Evolutionary conservation across 2,113 vertebrate species (phyloP).

Genomic region (Laterallus jamaicensis): DNA sequence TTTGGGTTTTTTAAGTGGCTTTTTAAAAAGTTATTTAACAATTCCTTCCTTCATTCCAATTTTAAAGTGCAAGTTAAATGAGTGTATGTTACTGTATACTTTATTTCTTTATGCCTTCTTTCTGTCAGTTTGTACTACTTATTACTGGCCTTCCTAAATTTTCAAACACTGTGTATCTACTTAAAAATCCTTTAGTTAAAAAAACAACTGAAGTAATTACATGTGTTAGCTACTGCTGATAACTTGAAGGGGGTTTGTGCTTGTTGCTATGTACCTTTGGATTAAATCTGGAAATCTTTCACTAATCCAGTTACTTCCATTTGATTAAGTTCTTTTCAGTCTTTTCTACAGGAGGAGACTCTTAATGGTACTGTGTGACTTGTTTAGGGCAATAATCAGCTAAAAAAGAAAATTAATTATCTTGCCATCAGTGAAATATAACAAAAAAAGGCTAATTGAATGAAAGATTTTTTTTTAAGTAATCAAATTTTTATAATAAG

Average conservation of each 20-base stretch:
- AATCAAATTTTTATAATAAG: not conserved
- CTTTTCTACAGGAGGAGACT: not conserved
- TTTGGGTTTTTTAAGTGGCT: no score
- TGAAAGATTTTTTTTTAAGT: not conserved
- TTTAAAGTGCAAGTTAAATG: not conserved
- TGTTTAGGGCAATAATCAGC: not conserved
- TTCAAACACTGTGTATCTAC: not conserved
- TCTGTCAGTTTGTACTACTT: not conserved
- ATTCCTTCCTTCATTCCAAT: not conserved
- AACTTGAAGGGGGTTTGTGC: slow-evolving; percentile 21
- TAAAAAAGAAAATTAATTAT: slow-evolving; percentile 15
- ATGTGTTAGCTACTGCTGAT: not conserved
- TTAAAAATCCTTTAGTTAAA: not conserved
- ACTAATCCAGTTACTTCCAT: slow-evolving; percentile 34
- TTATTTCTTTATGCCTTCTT: not conserved
- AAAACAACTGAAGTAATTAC: not conserved
- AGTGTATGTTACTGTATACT: not conserved
- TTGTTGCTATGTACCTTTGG: slow-evolving; percentile 24
- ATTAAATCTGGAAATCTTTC: slow-evolving; percentile 37
- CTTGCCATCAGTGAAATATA: not conserved
- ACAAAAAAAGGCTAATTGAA: not conserved
- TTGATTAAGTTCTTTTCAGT: slow-evolving; percentile 24
- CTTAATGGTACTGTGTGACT: not conserved
- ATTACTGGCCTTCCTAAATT: not conserved
- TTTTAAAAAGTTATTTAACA: not conserved